These are phyloP conservation scores for Anisognathus igniventris DNA, from an alignment of 2,797 vertebrate genomes.

Conservation along the genomic window DNA sequence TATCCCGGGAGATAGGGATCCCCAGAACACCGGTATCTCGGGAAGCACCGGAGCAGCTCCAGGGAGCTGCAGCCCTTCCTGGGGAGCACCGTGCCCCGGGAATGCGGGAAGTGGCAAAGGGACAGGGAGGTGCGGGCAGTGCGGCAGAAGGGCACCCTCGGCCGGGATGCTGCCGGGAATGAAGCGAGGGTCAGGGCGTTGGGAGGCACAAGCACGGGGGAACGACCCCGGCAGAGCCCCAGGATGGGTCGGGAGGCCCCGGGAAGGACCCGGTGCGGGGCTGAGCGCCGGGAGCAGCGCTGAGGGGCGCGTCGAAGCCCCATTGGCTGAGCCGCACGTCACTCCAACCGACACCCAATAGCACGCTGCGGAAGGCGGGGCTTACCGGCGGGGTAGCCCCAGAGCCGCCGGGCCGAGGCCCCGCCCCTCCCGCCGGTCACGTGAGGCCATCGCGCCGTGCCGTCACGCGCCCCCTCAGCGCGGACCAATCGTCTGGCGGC, in stretches of 20 bases:
- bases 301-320: background rate
- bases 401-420: accelerated
- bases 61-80: accelerated
- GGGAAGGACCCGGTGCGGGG: background rate
- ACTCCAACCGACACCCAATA: accelerated
- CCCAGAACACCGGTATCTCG: accelerated
- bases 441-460: accelerated
- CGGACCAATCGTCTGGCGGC: background rate
- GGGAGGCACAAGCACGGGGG: background rate
- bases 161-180: background rate
- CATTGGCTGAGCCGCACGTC: background rate
- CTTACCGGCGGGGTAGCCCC: too few species aligned
- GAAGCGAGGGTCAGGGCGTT: background rate
- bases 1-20: background rate
- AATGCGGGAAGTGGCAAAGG: background rate
- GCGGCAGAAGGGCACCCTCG: accelerated
- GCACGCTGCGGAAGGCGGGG: accelerated
- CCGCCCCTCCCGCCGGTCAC: background rate
- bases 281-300: background rate
- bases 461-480: background rate
- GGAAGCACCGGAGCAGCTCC: background rate
- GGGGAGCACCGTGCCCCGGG: too few species aligned
- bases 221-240: background rate
- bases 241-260: accelerated
- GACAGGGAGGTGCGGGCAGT: background rate